Evolutionary conservation across 2,797 vertebrate species (phyloP).

Genomic region (Gallinago nigripennis): DNA sequence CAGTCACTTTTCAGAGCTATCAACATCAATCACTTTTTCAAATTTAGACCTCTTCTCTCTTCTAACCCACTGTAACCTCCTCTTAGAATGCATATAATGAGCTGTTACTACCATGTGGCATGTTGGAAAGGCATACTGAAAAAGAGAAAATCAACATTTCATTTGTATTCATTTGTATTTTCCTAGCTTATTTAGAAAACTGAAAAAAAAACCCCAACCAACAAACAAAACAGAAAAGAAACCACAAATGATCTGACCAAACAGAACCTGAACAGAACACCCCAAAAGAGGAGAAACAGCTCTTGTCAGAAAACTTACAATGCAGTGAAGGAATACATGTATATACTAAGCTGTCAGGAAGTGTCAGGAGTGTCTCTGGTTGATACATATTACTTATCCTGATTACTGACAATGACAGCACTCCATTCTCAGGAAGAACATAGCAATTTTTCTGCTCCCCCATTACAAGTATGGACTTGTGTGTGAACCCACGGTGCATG

Average conservation of each 20-base stretch:
- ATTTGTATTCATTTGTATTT: background rate
- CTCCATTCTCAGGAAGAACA: background rate
- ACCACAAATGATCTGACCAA: background rate
- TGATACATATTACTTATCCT: background rate
- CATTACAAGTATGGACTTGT: background rate
- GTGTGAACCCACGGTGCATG: background rate
- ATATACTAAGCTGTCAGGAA: background rate
- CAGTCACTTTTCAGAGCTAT: slow-evolving; percentile 9
- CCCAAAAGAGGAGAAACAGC: background rate
- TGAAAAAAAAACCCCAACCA: no score
- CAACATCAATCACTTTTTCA: slow-evolving; percentile 2
- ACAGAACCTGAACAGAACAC: background rate
- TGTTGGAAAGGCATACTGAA: background rate
- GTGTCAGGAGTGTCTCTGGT: background rate
- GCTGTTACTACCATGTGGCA: background rate
- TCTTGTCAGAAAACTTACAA: background rate
- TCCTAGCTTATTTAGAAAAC: background rate
- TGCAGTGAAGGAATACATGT: background rate
- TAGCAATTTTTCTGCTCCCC: background rate
- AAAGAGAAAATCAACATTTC: background rate
- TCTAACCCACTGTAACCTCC: slow-evolving; percentile 12
- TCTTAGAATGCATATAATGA: background rate
- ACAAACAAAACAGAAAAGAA: background rate
- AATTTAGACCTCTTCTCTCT: background rate
- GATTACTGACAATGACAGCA: background rate